Evolutionary conservation across 2,888 invertebrate species (phyloP), one percentile per base, ranked within the genome.

Genomic region (Dryobota labecula): DNA sequence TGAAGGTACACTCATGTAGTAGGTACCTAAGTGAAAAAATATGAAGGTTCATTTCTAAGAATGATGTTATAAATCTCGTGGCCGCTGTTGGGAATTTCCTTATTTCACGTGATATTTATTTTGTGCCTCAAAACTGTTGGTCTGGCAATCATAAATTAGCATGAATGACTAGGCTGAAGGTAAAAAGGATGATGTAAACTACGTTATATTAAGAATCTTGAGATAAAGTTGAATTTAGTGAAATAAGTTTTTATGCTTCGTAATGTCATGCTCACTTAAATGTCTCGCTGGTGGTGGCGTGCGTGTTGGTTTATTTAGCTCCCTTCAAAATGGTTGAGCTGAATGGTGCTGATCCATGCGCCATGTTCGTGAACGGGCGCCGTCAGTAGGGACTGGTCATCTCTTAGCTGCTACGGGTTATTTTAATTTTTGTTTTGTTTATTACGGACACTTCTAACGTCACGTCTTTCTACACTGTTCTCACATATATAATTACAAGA

Each of bases 1-100:
- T 20, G 13, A 53, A 75, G 27, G 33, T 20, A 43, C 27, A 57
- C 11, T n/a, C 15, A 51, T 24, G 20, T n/a, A 18, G 6, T n/a
- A n/a, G n/a, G n/a, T 3, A 49, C 15, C 20, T 20, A 67, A 30
- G 41, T 36, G 47, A 80, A 73, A 43, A 66, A 54, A 38, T 20
- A 45, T 54, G 49, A 82, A 69, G 80, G 63, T 73, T 61, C 8
- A 45, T 62, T 79, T 80, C 80, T 78, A 49, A 68, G 80, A 80
- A 72, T 54, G 27, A 45, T 20, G 60, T 41, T 67, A 76, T 66
- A 13, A 56, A 61, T 70, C 67, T 64, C 45, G 62, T 61, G 62
- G 80, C 51, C 67, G 47, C 24, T 30, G 60, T 57, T 15, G 76
- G 83, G 69, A 69, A 82, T 84, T 84, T 80, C 85, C 85, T 72